phyloP scores from a whole-genome alignment of 2,797 vertebrate species.

The Myripristis murdjan region DNA sequence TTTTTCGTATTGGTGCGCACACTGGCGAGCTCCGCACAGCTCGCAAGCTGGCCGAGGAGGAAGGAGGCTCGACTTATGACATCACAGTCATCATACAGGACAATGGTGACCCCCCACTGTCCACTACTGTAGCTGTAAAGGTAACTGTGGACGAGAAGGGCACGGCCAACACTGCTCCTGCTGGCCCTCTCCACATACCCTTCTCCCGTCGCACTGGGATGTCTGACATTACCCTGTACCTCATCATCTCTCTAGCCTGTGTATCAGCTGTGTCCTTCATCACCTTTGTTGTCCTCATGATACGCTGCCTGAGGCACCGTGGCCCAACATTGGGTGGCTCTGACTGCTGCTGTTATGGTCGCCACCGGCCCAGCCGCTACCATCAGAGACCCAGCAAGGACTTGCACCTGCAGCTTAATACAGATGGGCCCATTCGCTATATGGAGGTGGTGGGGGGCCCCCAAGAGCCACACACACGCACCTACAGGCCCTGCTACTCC shows the following conservation, averaged over 20 bases:
- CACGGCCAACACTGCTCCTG: constrained; percentile 73
- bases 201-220: constrained; percentile 85
- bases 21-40: constrained; percentile 92
- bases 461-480: constrained; percentile 90
- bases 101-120: constrained; percentile 90
- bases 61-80: constrained; percentile 83
- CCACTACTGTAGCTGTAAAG: constrained; percentile 88
- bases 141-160: constrained; percentile 89
- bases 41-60: constrained; percentile 88
- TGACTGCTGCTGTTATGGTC: constrained; percentile 83
- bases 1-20: constrained; percentile 90
- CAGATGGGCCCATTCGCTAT: constrained; percentile 96
- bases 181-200: constrained; percentile 83
- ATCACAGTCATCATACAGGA: constrained; percentile 91
- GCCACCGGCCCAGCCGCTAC: constrained; percentile 88
- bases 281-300: constrained; percentile 89
- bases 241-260: constrained; percentile 93
- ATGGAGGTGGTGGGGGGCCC: constrained; percentile 96
- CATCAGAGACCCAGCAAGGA: constrained; percentile 92
- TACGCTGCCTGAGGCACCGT: constrained; percentile 89
- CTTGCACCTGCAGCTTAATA: constrained; percentile 92
- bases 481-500: constrained; percentile 94
- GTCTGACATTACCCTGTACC: constrained; percentile 92
- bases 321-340: constrained; percentile 68
- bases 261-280: constrained; percentile 91